Evolutionary conservation across 2,113 vertebrate species (phyloP).

Genomic region (Octodon degus): DNA sequence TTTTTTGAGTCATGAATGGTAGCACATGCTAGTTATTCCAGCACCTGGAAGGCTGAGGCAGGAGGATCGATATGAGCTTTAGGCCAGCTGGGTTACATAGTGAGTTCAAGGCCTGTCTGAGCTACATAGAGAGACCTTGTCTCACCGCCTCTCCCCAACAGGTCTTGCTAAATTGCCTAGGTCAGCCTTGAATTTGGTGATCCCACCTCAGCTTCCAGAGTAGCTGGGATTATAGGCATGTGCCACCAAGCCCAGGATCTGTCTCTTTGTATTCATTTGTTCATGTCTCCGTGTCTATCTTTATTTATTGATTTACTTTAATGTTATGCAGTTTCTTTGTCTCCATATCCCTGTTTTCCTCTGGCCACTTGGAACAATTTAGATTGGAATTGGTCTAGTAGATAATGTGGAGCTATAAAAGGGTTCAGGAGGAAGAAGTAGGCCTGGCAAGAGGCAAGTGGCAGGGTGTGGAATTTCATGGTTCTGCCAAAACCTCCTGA

Average conservation of each 20-base stretch:
- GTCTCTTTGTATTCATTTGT: conserved; percentile 43
- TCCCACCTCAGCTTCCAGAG: not conserved
- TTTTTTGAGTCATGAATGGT: not conserved
- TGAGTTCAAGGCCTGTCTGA: not conserved
- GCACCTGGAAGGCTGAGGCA: not conserved
- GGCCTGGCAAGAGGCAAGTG: conserved; percentile 71
- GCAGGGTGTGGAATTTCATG: conserved; percentile 80
- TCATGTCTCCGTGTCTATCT: not conserved
- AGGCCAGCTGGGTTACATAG: not conserved
- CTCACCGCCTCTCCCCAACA: not conserved
- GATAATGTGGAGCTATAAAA: conserved; percentile 75
- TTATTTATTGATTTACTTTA: conserved; percentile 59
- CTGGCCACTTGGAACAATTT: conserved; percentile 54
- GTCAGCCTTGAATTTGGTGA: not conserved
- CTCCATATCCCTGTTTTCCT: conserved; percentile 42
- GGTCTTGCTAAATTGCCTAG: not conserved
- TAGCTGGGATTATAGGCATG: not conserved
- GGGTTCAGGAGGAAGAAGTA: conserved; percentile 70
- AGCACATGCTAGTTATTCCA: not conserved
- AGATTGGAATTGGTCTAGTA: conserved; percentile 68
- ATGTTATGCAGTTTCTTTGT: conserved; percentile 50
- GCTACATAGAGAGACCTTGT: not conserved
- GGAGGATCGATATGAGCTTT: not conserved
- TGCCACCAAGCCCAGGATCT: not conserved
- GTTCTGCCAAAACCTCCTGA: conserved; percentile 76